A percentile compares a stretch with the other conserved stretches of the same genome.
Evolutionary conservation across 2,888 invertebrate species (phyloP).

Genomic region (Ennomos fuscantarius): DNA sequence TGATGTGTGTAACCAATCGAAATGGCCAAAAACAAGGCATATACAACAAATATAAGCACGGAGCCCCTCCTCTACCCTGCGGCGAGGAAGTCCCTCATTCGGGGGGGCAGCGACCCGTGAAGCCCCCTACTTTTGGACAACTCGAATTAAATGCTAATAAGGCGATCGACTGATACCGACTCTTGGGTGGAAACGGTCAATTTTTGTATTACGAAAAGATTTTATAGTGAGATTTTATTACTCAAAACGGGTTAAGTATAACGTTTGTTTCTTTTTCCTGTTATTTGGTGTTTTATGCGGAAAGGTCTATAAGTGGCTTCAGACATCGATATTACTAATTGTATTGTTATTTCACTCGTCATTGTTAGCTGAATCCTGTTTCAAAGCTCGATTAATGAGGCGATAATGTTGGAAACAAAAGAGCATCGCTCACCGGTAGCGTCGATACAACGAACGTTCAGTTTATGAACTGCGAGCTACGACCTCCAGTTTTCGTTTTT

Average conservation of each 20-base stretch:
- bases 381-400: neutral
- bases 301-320: conserved; percentile 25
- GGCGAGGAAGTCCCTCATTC: conserved; percentile 82
- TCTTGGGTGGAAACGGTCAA: conserved; percentile 52
- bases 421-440: neutral
- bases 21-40: conserved; percentile 46
- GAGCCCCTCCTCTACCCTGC: conserved; percentile 65
- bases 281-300: conserved; percentile 33
- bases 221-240: conserved; percentile 40
- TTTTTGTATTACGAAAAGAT: conserved; percentile 41
- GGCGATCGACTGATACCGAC: conserved; percentile 67
- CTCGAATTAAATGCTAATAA: conserved; percentile 83
- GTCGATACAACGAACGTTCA: conserved; percentile 44
- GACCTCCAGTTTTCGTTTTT: conserved; percentile 50
- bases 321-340: conserved; percentile 37
- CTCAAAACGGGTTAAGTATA: conserved; percentile 38
- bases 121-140: conserved; percentile 73
- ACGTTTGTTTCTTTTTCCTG: conserved; percentile 36
- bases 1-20: conserved; percentile 61
- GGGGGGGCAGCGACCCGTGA: conserved; percentile 80
- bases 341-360: conserved; percentile 49
- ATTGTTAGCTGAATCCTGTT: conserved; percentile 5
- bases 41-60: conserved; percentile 57
- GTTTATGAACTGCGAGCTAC: conserved; percentile 50
- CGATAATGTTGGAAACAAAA: conserved; percentile 1